Evolutionary conservation across 1,140 invertebrate species (phyloP), one percentile per base, ranked within the genome.

Genomic region (Dreissena polymorpha): DNA sequence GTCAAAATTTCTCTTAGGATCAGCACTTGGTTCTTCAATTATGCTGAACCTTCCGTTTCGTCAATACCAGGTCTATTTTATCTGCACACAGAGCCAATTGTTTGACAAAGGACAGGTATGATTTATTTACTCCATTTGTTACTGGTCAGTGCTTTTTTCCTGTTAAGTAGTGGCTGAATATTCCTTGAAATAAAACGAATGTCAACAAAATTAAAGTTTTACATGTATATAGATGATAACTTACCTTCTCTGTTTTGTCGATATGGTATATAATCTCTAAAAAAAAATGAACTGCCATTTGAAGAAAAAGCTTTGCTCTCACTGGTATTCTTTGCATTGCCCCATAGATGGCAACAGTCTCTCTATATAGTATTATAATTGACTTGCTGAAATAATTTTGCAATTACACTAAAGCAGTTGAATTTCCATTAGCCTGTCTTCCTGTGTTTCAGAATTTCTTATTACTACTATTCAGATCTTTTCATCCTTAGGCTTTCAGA

Each of bases 81-180:
- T 74, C 16, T 83, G 76, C 55, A 83, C 65, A 12, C 72, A 83
- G 14, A 39, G 25, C 12, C 50, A 76, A 51, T n/a, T 83, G 10
- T 83, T 83, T 64, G 74, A 72, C 51, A 83, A 76, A 64, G 68
- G 51, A 3, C 81, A 83, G 81, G 81, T 83, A 76, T 55, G 10
- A 64, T 27, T 10, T n/a, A 70, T 70, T 29, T 5, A 39, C 21
- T 23, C 18, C 10, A 8, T 10, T 69, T n/a, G 8, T 69, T 10
- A 69, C 39, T 23, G 18, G 21, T 69, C 21, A 12, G 23, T 13
- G 23, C 39, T 21, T 25, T 25, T 10, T 21, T 69, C 29, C 23
- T 25, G 10, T 25, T 8, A 0, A n/a, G 23, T 69, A n/a, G 21
- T n/a, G 29, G 39, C 8, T 0, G 12, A 69, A 25, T 25, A 25